phyloP scores from a whole-genome alignment of 1,140 invertebrate species.

The Cataglyphis hispanica region DNA sequence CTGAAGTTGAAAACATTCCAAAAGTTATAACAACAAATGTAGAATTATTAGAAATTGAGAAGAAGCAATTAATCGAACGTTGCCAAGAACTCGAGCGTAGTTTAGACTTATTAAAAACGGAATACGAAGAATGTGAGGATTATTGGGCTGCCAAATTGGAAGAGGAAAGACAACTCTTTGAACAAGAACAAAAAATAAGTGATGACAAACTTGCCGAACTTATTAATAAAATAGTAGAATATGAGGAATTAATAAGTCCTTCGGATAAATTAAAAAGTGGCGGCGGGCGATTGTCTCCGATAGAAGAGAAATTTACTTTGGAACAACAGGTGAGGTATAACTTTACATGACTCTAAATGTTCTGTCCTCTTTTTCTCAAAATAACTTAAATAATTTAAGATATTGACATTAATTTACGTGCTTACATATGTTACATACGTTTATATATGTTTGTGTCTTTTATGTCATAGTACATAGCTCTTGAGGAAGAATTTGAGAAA shows the following conservation, averaged over 20 bases:
- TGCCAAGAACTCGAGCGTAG: slow-evolving; percentile 90
- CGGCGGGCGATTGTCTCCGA: slow-evolving; percentile 89
- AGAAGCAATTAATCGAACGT: slow-evolving; percentile 86
- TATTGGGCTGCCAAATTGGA: slow-evolving; percentile 93
- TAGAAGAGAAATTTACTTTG: slow-evolving; percentile 91
- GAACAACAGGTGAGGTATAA: slow-evolving; percentile 88
- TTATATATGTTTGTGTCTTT: slow-evolving; percentile 41
- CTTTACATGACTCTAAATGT: not conserved
- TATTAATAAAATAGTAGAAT: slow-evolving; percentile 91
- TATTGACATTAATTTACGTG: not conserved
- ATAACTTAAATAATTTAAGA: not conserved
- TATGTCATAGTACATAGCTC: slow-evolving; percentile 88
- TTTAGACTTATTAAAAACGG: slow-evolving; percentile 90
- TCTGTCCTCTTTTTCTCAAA: not conserved
- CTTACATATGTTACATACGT: too few species aligned
- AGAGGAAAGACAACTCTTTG: slow-evolving; percentile 92
- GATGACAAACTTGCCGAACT: slow-evolving; percentile 93
- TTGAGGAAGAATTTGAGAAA: slow-evolving; percentile 90
- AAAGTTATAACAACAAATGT: slow-evolving; percentile 30
- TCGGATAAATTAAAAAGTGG: slow-evolving; percentile 84
- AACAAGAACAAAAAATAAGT: slow-evolving; percentile 91
- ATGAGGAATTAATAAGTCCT: slow-evolving; percentile 91
- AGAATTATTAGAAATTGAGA: slow-evolving; percentile 82
- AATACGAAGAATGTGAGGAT: slow-evolving; percentile 94
- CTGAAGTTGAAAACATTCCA: slow-evolving; percentile 39